These are phyloP conservation scores for Pissodes strobi DNA, from an alignment of 1,140 invertebrate genomes.

Conservation along the genomic window DNA sequence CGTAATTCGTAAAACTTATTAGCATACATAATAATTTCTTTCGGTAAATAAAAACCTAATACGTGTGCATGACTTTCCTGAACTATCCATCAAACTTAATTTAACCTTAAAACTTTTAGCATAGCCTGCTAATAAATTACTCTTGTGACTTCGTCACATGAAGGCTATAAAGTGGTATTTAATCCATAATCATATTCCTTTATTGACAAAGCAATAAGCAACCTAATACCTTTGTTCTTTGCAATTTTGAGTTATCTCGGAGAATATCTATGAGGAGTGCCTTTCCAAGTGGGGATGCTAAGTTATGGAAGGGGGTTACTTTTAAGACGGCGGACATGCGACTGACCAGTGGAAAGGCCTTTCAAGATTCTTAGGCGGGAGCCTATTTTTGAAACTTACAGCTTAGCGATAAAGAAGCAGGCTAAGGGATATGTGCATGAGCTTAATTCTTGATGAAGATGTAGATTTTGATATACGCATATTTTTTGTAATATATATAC, in stretches of 20 bases:
- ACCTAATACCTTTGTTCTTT: constrained; percentile 37
- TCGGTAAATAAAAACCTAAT: too few relatives aligned
- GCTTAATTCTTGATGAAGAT: too few relatives aligned
- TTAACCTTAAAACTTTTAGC: constrained; percentile 23
- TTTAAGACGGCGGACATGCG: constrained; percentile 49
- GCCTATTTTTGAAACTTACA: too few relatives aligned
- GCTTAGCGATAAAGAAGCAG: too few relatives aligned
- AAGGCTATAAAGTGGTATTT: constrained; percentile 27
- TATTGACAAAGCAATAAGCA: constrained; percentile 38
- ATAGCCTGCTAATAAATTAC: constrained; percentile 23
- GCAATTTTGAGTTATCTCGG: constrained; percentile 33
- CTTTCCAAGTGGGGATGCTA: constrained; percentile 37
- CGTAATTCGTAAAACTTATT: too few relatives aligned
- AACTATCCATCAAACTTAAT: constrained; percentile 12
- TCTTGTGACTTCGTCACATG: constrained; percentile 20
- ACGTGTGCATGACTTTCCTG: constrained; percentile 7
- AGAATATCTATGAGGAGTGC: constrained; percentile 31
- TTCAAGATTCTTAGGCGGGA: constrained; percentile 6
- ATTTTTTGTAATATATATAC: too few relatives aligned
- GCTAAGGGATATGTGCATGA: too few relatives aligned
- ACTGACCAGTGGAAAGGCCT: constrained; percentile 16
- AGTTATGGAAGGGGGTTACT: constrained; percentile 33
- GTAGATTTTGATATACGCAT: too few relatives aligned
- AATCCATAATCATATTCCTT: constrained; percentile 36
- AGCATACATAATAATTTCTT: too few relatives aligned